Base-by-base conservation (phyloP, 2,797 vertebrate genomes). In the Eidolon dupreanum region DNA sequence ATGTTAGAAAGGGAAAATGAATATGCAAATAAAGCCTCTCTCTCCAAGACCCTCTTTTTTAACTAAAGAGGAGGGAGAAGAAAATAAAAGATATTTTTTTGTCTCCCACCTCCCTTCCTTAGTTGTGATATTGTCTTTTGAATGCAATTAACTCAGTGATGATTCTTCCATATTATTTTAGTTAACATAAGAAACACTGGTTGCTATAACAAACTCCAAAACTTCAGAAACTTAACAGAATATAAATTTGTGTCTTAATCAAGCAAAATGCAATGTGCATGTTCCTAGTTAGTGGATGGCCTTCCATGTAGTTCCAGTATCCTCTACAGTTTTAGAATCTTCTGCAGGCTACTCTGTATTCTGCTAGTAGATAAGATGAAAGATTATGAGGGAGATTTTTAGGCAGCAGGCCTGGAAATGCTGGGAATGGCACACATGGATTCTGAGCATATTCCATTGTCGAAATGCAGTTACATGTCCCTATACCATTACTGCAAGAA, bases 151-250 rank as follows among this genome's bases (percentile, higher is more conserved):
- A 85, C 73, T 66, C 43, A 70, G 6, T 20, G 22, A 46, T 87
- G 22, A 19, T 36, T 91, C 41, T 78, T 46, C 26, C 31, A 63
- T 66, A 22, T 49, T 77, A 33, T 24, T 17, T 57, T 41, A 59
- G 8, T 28, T 53, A 91, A 68, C 13, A 28, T 20, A 87, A 59
- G 61, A 66, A 79, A 70, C 16, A 1, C 0, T 51, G 63, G 9
- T 57, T 86, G 28, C 28, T 82, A 2, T 73, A 71, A 65, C 17
- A 85, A 53, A 73, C 22, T 57, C 57, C 22, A 57, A 33, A 65
- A 46, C 28, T 75, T 89, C 3, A 86, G 55, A 75, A 55, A 78
- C 36, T 71, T 79, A 59, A 70, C 28, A 83, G 36, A 93, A 61
- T 41, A 2, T 26, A 74, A 74, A 4, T 61, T 46, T 66, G 17